Conservation (phyloP, 1,140 invertebrate genomes). For the Zophobas atratus region DNA sequence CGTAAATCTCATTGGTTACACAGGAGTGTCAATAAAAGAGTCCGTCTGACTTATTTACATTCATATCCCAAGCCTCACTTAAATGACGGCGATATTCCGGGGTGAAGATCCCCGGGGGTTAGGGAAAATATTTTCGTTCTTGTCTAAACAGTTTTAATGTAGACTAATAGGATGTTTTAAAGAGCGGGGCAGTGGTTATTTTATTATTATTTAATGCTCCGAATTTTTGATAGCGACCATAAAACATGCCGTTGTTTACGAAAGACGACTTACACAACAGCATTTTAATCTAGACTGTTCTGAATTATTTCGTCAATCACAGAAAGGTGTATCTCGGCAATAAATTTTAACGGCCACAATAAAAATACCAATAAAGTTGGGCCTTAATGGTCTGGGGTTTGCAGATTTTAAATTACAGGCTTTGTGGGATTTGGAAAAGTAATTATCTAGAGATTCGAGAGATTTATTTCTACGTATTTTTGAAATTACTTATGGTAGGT, state of each 20-base stretch:
- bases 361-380: slow-evolving; percentile 1
- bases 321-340: neutral
- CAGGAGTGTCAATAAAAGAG: no score
- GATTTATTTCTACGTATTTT: slow-evolving; percentile 30
- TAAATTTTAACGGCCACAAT: slow-evolving; percentile 10
- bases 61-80: neutral
- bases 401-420: slow-evolving; percentile 10
- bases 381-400: neutral
- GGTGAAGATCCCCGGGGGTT: neutral
- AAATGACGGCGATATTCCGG: neutral
- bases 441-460: slow-evolving; percentile 19
- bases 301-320: slow-evolving; percentile 31
- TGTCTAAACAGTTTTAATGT: slow-evolving; percentile 19
- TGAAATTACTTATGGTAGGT: neutral
- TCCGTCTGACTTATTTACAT: neutral
- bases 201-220: slow-evolving; percentile 15
- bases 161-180: neutral
- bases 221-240: slow-evolving; percentile 15
- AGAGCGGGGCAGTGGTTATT: neutral
- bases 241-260: neutral
- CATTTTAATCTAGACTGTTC: slow-evolving; percentile 6
- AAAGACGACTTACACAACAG: neutral
- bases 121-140: neutral
- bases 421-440: slow-evolving; percentile 5
- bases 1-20: no score